Percentiles rank a stretch among this genome's conserved stretches.
Evolutionary conservation across 2,797 vertebrate genomes (phyloP).

Genomic region (Adelosebastes latens): DNA sequence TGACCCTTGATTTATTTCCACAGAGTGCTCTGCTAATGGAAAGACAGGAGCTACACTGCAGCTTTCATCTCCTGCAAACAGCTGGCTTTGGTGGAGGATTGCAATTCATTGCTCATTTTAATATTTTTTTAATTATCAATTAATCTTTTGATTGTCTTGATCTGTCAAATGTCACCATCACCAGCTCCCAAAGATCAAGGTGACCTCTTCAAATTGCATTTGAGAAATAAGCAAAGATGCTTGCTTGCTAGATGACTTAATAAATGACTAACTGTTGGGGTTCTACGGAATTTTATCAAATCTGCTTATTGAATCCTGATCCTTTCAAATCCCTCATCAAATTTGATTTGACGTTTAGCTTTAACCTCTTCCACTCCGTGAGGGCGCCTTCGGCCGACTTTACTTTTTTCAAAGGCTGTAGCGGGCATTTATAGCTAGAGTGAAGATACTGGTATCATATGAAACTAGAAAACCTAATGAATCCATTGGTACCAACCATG

Average conservation of each 20-base stretch:
- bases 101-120: background rate
- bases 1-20: conserved; percentile 39
- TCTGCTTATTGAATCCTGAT: background rate
- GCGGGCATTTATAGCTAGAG: too few species aligned
- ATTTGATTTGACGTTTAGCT: background rate
- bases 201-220: background rate
- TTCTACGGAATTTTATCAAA: background rate
- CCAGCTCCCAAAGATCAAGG: background rate
- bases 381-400: too few species aligned
- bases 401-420: too few species aligned
- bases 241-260: background rate
- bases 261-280: background rate
- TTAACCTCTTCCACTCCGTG: too few species aligned
- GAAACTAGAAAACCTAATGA: too few species aligned
- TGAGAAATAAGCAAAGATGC: background rate
- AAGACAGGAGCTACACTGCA: background rate
- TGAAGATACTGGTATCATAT: too few species aligned
- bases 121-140: background rate
- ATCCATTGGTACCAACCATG: too few species aligned
- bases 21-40: conserved; percentile 1
- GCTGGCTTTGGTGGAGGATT: background rate
- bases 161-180: background rate
- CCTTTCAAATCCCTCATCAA: background rate
- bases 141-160: background rate
- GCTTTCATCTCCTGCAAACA: background rate